Evolutionary conservation across 2,888 invertebrate genomes (phyloP).

Genomic region (Anagyrus pseudococci): DNA sequence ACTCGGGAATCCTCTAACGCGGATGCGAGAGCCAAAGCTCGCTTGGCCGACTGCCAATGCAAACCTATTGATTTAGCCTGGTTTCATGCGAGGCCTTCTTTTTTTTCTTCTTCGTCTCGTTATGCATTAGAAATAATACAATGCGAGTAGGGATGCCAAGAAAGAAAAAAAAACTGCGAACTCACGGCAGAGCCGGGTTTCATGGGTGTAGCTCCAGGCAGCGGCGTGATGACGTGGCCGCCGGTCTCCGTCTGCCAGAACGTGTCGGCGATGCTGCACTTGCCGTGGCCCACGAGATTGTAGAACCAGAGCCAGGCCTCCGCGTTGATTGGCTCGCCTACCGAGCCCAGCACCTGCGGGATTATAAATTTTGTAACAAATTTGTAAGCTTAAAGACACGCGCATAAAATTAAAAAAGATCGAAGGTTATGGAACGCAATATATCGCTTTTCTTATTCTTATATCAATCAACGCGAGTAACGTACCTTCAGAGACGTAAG

Average conservation of each 20-base stretch:
- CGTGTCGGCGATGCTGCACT: slow-evolving; percentile 94
- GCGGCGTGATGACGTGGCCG: slow-evolving; percentile 93
- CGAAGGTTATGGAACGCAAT: not conserved
- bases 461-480: too few species aligned
- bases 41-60: too few species aligned
- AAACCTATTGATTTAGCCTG: too few species aligned
- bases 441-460: too few species aligned
- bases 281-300: slow-evolving; percentile 78
- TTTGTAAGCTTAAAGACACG: too few species aligned
- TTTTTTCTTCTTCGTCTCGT: too few species aligned
- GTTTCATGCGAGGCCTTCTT: too few species aligned
- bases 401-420: slow-evolving; percentile 2
- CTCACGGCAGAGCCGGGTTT: slow-evolving; percentile 98
- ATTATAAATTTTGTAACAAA: too few species aligned
- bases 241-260: slow-evolving; percentile 99
- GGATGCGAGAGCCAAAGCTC: too few species aligned
- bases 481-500: slow-evolving; percentile 61
- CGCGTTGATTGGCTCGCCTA: slow-evolving; percentile 98
- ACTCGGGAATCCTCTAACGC: too few species aligned
- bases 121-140: too few species aligned
- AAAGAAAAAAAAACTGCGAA: not conserved
- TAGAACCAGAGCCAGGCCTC: slow-evolving; percentile 99
- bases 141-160: too few species aligned
- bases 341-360: slow-evolving; percentile 86
- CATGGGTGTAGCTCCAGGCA: slow-evolving; percentile 95